phyloP scores from a whole-genome alignment of 1,140 invertebrate genomes.

The Drosophila hydei region DNA sequence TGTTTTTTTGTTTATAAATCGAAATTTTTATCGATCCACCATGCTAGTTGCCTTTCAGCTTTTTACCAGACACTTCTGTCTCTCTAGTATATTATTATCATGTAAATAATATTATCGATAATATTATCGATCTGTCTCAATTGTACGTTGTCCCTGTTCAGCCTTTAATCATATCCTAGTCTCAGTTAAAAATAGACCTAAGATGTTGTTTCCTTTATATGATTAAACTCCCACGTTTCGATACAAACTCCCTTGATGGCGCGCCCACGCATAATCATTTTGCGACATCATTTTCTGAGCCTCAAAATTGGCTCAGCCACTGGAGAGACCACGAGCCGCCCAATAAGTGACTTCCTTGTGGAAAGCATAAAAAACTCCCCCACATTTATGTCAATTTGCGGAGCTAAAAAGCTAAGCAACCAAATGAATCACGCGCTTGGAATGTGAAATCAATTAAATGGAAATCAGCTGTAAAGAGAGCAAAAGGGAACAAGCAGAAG shows the following conservation, averaged over 20 bases:
- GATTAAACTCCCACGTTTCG: not conserved
- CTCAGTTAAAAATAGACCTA: too few species aligned
- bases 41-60: too few species aligned
- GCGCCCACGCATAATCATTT: slow-evolving; percentile 15
- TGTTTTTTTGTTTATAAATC: too few species aligned
- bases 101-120: too few species aligned
- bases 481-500: slow-evolving; percentile 10
- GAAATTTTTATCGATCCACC: too few species aligned
- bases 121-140: too few species aligned
- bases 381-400: slow-evolving; percentile 11
- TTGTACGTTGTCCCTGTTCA: too few species aligned
- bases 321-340: too few species aligned
- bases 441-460: slow-evolving; percentile 72
- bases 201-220: too few species aligned
- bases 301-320: slow-evolving; percentile 2
- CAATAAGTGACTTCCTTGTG: not conserved
- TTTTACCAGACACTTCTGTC: too few species aligned
- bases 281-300: not conserved
- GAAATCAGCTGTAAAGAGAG: slow-evolving; percentile 51
- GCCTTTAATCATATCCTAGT: too few species aligned
- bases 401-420: slow-evolving; percentile 1
- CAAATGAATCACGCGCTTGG: slow-evolving; percentile 56
- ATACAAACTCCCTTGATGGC: not conserved
- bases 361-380: not conserved
- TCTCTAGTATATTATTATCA: too few species aligned